Percentiles rank a stretch among this genome's conserved stretches.
Conservation (phyloP, 2,888 invertebrate genomes). For the Pilophorus perplexus region DNA sequence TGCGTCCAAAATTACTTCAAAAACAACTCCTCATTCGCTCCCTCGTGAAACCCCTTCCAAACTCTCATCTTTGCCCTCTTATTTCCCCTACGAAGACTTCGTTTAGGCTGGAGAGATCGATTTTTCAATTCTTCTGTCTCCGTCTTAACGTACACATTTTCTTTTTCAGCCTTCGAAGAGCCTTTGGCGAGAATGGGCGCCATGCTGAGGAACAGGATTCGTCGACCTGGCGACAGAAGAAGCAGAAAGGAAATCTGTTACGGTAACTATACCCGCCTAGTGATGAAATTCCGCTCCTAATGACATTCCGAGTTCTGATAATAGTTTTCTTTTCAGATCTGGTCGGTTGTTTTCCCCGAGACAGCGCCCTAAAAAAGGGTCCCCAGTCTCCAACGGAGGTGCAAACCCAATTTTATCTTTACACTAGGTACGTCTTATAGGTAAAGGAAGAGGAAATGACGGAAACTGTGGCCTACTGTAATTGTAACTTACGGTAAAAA, state of each 20-base stretch:
- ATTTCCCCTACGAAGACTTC: too few species aligned
- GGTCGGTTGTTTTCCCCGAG: slow-evolving; percentile 58
- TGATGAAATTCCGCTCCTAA: neutral
- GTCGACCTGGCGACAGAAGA: slow-evolving; percentile 31
- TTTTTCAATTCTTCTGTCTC: neutral
- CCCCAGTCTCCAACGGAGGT: slow-evolving; percentile 59
- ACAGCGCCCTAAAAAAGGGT: slow-evolving; percentile 57
- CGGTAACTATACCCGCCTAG: slow-evolving; percentile 47
- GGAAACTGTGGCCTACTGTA: too few species aligned
- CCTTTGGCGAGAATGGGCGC: slow-evolving; percentile 29
- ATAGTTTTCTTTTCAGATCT: slow-evolving; percentile 55
- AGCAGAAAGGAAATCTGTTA: slow-evolving; percentile 50
- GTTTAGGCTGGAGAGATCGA: neutral
- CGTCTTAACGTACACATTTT: neutral
- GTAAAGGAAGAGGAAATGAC: too few species aligned
- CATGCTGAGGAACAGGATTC: slow-evolving; percentile 46
- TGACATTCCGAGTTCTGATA: neutral
- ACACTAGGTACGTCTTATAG: slow-evolving; percentile 53
- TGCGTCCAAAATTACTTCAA: too few species aligned
- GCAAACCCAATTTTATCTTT: slow-evolving; percentile 58
- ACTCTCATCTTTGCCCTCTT: too few species aligned
- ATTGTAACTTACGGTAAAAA: too few species aligned
- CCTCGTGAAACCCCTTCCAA: too few species aligned
- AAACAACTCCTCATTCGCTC: too few species aligned
- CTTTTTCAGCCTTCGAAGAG: slow-evolving; percentile 9